These are phyloP conservation scores for Machaerirhynchus nigripectus DNA, from an alignment of 2,113 vertebrate genomes.

Conservation along the genomic window DNA sequence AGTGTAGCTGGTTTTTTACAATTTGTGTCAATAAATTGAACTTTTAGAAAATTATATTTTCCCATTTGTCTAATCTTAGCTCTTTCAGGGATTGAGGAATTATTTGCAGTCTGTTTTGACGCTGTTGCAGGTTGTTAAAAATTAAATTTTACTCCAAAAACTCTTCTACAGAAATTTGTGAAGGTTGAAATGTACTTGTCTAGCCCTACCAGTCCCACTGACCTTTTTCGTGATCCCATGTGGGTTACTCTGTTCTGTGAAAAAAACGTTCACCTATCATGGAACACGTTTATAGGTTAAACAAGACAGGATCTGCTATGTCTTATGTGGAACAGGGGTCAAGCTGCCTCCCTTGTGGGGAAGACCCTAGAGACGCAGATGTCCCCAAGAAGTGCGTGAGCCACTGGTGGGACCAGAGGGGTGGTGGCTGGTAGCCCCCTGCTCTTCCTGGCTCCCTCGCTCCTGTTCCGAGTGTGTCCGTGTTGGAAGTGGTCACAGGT, in stretches of 20 bases:
- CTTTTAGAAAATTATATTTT: background rate
- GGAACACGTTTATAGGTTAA: background rate
- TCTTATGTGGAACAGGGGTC: background rate
- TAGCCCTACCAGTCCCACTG: background rate
- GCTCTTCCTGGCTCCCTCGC: background rate
- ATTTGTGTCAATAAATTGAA: background rate
- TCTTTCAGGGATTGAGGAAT: background rate
- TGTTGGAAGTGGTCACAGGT: background rate
- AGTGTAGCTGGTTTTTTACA: background rate
- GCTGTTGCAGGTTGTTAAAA: background rate
- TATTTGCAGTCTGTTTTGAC: background rate
- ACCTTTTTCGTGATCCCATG: background rate
- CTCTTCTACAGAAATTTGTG: background rate
- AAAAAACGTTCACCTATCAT: background rate
- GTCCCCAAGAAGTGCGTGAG: background rate
- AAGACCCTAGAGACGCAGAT: background rate
- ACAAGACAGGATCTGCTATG: background rate
- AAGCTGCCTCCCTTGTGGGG: background rate
- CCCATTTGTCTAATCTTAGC: background rate
- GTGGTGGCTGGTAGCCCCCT: background rate
- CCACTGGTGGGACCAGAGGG: background rate
- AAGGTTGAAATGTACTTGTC: background rate
- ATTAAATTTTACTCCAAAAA: background rate
- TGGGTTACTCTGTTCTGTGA: background rate
- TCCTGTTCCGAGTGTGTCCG: accelerated